A percentile compares a stretch with the other conserved stretches of the same genome.
These are phyloP conservation scores for Pseudocheirus occidentalis DNA, from an alignment of 2,797 vertebrate species.

Conservation along the genomic window DNA sequence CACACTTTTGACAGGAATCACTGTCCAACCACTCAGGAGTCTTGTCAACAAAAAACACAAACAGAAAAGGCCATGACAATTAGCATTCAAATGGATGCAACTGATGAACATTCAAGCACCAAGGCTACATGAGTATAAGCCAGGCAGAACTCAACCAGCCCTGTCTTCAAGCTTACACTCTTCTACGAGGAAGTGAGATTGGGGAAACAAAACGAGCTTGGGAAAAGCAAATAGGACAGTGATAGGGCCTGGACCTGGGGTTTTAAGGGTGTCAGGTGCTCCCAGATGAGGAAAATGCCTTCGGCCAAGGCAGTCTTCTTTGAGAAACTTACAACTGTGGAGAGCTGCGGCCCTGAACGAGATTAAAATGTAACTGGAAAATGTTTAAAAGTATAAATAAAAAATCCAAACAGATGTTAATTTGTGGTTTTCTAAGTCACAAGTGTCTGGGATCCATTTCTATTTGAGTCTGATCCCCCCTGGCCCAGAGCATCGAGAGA, in stretches of 20 bases:
- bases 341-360: not conserved
- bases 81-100: not conserved
- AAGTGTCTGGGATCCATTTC: not conserved
- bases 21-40: conserved; percentile 99
- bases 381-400: not conserved
- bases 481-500: not conserved
- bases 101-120: not conserved
- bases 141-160: not conserved
- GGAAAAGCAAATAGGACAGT: not conserved
- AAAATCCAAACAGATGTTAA: not conserved
- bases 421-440: not conserved
- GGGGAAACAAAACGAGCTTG: not conserved
- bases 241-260: not conserved
- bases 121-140: not conserved
- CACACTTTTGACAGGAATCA: conserved; percentile 98
- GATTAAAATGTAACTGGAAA: not conserved
- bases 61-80: conserved; percentile 9
- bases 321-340: not conserved
- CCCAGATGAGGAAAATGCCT: not conserved
- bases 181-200: not conserved
- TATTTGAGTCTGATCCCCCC: not conserved
- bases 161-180: not conserved
- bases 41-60: conserved; percentile 83
- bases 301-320: not conserved
- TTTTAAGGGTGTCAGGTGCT: not conserved